Percentiles rank a stretch among this genome's conserved stretches.
Evolutionary conservation across 2,797 vertebrate genomes (phyloP).

Genomic region (Phalanger gymnotis): DNA sequence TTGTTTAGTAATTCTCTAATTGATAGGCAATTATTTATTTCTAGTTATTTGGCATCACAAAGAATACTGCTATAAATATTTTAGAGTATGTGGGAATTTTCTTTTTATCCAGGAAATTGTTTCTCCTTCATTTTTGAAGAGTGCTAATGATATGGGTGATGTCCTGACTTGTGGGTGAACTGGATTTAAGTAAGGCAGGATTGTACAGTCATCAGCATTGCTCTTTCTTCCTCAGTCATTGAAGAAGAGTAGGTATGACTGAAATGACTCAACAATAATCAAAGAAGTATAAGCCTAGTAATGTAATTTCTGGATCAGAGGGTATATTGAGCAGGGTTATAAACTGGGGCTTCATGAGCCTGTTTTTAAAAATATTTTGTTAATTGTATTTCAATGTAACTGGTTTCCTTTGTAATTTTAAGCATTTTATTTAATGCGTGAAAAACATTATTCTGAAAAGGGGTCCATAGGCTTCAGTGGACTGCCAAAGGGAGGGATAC

Average conservation of each 20-base stretch:
- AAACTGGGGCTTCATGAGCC: background rate
- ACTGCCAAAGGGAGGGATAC: background rate
- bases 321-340: background rate
- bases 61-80: background rate
- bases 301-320: background rate
- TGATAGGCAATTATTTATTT: background rate
- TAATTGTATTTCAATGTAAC: background rate
- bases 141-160: background rate
- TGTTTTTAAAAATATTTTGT: background rate
- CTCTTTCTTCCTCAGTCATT: background rate
- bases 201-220: background rate
- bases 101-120: background rate
- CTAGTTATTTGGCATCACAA: background rate
- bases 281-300: background rate
- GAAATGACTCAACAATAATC: background rate
- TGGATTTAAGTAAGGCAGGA: background rate
- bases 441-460: background rate
- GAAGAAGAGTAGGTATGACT: background rate
- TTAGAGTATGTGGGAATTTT: background rate
- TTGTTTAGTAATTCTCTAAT: background rate
- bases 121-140: background rate
- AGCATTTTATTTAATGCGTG: background rate
- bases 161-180: background rate
- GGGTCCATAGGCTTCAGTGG: background rate
- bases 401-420: background rate